A percentile compares a stretch with the other conserved stretches of the same genome.
These are phyloP conservation scores for Tenrec ecaudatus DNA, from an alignment of 2,113 vertebrate genomes.

Conservation along the genomic window DNA sequence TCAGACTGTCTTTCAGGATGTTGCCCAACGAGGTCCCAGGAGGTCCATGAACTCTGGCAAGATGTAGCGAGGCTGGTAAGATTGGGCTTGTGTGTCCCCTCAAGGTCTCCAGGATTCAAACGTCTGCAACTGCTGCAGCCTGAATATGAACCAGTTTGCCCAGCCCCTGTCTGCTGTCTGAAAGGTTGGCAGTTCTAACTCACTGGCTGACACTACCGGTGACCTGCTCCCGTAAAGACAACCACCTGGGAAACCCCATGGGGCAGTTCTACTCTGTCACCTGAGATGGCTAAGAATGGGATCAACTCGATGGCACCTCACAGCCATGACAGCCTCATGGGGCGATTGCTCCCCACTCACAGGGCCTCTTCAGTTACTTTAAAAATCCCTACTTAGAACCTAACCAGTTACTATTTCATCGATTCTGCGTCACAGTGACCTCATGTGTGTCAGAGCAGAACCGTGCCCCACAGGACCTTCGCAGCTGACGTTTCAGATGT, in stretches of 20 bases:
- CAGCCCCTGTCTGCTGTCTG: background rate
- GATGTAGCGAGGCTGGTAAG: constrained; percentile 7
- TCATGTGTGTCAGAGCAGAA: background rate
- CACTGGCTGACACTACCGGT: no score
- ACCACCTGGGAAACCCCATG: no score
- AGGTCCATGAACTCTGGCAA: background rate
- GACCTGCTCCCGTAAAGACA: no score
- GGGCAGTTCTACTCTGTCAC: no score
- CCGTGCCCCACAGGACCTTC: no score
- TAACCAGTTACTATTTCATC: background rate
- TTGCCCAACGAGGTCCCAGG: background rate
- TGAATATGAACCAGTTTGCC: no score
- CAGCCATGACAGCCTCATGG: background rate
- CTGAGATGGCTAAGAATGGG: no score
- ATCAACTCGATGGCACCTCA: no score
- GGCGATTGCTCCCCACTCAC: background rate
- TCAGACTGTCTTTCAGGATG: background rate
- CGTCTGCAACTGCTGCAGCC: background rate
- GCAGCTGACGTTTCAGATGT: background rate
- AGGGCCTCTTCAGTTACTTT: background rate
- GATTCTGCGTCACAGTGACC: background rate
- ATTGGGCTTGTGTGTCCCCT: background rate
- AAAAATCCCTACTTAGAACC: background rate
- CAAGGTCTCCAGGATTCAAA: background rate
- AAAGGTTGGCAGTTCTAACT: no score